A percentile compares a stretch with the other conserved stretches of the same genome.
Conservation (phyloP, 2,797 vertebrate genomes). For the Vipera latastei region DNA sequence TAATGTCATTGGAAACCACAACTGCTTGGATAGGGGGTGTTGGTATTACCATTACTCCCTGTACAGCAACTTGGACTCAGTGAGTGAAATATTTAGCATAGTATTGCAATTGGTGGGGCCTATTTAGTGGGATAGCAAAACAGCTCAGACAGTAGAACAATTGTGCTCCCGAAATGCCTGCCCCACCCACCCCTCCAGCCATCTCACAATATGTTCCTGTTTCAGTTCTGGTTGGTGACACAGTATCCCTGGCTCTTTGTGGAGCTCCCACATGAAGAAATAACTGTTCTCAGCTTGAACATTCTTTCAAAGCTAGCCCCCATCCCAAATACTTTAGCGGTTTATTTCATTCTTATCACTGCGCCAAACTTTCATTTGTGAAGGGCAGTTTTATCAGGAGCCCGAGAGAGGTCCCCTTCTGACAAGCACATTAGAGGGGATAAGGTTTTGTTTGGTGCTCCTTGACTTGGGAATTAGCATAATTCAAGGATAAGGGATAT, state of each 20-base stretch:
- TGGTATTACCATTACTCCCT: not conserved
- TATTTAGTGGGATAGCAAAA: slow-evolving; percentile 44
- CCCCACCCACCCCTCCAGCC: slow-evolving; percentile 39
- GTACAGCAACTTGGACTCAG: slow-evolving; percentile 35
- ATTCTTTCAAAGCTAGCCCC: slow-evolving; percentile 6
- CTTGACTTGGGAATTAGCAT: not conserved
- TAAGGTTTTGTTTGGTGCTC: not conserved
- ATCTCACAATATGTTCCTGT: slow-evolving; percentile 33
- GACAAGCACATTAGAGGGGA: not conserved
- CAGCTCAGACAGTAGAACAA: slow-evolving; percentile 44
- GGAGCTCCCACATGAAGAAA: slow-evolving; percentile 58
- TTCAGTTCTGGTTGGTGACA: slow-evolving; percentile 24
- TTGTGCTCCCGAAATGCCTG: slow-evolving; percentile 48
- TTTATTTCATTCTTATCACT: not conserved
- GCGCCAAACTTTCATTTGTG: not conserved
- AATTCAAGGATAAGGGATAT: not conserved
- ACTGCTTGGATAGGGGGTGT: not conserved
- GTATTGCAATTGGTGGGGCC: slow-evolving; percentile 47
- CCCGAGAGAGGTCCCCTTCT: not conserved
- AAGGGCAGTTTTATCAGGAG: not conserved
- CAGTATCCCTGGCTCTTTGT: slow-evolving; percentile 45
- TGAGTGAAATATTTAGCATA: slow-evolving; percentile 50
- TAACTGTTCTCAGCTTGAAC: slow-evolving; percentile 40
- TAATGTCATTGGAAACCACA: slow-evolving; percentile 1
- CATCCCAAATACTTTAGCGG: not conserved